Conservation (phyloP, 2,113 vertebrate species). For the Alaudala cheleensis region DNA sequence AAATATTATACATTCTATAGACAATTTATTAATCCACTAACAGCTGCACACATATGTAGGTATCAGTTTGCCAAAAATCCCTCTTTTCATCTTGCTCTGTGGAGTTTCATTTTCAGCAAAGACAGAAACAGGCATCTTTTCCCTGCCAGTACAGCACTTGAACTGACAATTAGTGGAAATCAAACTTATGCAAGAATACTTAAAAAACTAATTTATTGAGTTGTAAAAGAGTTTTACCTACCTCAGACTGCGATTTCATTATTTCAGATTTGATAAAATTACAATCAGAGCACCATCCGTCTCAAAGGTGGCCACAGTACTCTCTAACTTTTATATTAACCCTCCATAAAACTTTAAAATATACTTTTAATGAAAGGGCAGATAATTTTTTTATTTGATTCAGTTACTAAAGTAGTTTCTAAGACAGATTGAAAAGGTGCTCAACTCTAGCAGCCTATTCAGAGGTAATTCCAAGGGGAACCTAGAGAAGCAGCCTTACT, state of each 20-base stretch:
- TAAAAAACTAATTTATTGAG: conserved; percentile 46
- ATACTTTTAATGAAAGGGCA: background rate
- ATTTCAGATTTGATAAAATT: background rate
- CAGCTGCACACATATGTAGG: background rate
- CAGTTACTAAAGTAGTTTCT: background rate
- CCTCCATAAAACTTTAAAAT: background rate
- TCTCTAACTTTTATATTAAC: background rate
- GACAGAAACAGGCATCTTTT: background rate
- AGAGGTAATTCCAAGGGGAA: background rate
- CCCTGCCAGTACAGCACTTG: conserved; percentile 13
- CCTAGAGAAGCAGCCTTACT: background rate
- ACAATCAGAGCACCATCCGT: background rate
- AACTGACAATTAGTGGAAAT: conserved; percentile 16
- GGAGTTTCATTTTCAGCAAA: background rate
- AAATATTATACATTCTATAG: background rate
- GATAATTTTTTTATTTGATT: background rate
- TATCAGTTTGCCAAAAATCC: conserved; percentile 14
- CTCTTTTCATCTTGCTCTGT: conserved; percentile 1
- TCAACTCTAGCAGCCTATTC: background rate
- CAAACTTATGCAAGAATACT: conserved; percentile 38
- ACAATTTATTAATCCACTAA: conserved; percentile 28
- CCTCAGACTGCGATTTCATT: background rate
- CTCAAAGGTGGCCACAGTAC: background rate
- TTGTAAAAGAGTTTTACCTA: conserved; percentile 27
- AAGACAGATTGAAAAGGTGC: background rate